Conservation (phyloP, 2,113 vertebrate genomes). For the Muscicapa adusta region DNA sequence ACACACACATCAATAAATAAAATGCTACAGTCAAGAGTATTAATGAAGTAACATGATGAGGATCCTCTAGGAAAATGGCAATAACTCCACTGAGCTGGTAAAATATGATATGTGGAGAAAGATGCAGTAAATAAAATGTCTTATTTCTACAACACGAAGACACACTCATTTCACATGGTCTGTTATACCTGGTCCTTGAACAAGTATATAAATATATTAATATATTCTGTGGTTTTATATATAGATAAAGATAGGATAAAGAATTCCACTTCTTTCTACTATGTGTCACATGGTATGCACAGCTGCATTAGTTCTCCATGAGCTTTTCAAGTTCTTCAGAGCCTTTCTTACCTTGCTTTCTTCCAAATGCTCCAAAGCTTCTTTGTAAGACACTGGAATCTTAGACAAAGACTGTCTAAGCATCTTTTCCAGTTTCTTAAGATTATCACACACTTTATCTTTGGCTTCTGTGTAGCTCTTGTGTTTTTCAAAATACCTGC, state of each 20-base stretch:
- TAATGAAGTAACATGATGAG: not conserved
- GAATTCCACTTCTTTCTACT: not conserved
- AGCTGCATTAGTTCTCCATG: not conserved
- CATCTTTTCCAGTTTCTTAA: slow-evolving; percentile 64
- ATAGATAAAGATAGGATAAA: not conserved
- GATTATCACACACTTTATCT: slow-evolving; percentile 67
- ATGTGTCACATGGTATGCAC: rapidly evolving
- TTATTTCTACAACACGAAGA: not conserved
- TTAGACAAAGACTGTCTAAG: slow-evolving; percentile 66
- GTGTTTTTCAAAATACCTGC: slow-evolving; percentile 80
- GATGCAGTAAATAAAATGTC: not conserved
- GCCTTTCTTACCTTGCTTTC: slow-evolving; percentile 74
- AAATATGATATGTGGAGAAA: not conserved
- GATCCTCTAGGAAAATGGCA: not conserved
- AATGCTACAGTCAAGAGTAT: not conserved
- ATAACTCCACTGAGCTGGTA: not conserved
- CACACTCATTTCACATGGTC: not conserved
- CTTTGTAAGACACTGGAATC: slow-evolving; percentile 76
- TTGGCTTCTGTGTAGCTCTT: slow-evolving; percentile 60
- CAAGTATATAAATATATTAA: not conserved
- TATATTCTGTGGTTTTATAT: not conserved
- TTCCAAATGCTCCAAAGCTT: slow-evolving; percentile 74
- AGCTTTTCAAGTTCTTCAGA: not conserved
- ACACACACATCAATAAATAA: not conserved
- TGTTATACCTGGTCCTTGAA: not conserved